phyloP scores from a whole-genome alignment of 2,113 vertebrate genomes.

The Ellobius talpinus region DNA sequence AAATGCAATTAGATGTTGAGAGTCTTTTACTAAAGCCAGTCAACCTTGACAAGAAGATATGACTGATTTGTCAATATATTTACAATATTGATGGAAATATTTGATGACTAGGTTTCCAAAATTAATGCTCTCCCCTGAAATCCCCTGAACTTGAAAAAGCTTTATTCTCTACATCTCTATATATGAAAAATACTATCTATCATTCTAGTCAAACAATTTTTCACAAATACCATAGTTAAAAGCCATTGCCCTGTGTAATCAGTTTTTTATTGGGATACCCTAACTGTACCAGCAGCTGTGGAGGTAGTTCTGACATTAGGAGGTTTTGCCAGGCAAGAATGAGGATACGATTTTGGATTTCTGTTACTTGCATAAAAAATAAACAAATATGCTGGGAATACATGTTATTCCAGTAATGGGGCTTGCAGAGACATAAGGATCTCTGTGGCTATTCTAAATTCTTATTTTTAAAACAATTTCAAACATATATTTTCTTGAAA shows the following conservation, averaged over 20 bases:
- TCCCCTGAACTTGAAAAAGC: neutral
- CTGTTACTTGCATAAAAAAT: neutral
- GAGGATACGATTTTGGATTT: neutral
- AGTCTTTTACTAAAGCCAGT: constrained; percentile 15
- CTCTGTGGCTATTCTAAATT: neutral
- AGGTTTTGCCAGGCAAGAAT: neutral
- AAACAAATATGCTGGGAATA: neutral
- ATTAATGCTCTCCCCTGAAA: neutral
- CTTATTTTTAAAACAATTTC: constrained; percentile 2
- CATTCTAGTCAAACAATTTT: neutral
- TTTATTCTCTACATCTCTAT: neutral
- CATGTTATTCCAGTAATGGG: too few species aligned
- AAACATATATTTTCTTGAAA: neutral
- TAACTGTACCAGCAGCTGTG: too few species aligned
- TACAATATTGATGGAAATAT: constrained; percentile 15
- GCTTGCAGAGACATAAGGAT: neutral
- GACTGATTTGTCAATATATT: constrained; percentile 5
- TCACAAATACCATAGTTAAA: neutral
- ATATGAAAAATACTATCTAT: neutral
- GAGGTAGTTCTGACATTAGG: neutral
- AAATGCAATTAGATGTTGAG: constrained; percentile 59
- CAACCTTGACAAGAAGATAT: neutral
- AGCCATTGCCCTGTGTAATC: neutral
- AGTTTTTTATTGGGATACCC: neutral
- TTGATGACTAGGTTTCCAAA: neutral